These are phyloP conservation scores for Lamproptera curius DNA, from an alignment of 2,888 invertebrate genomes.

Conservation along the genomic window DNA sequence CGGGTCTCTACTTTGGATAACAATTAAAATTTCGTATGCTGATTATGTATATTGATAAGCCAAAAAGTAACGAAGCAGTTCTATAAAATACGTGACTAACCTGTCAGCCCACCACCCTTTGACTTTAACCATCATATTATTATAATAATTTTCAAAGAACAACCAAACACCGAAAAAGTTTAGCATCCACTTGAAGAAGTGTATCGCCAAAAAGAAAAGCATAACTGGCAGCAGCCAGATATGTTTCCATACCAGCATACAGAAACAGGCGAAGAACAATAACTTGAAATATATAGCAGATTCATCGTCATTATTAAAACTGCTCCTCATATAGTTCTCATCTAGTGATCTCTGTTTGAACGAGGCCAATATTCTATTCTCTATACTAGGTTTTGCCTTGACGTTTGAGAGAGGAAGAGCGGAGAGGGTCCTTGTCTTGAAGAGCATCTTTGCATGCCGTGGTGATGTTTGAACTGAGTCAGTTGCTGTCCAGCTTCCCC, in stretches of 20 bases:
- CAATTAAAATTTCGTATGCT: no score
- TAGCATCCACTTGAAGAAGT: conserved; percentile 76
- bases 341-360: conserved; percentile 63
- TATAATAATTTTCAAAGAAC: conserved; percentile 65
- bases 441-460: conserved; percentile 62
- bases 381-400: conserved; percentile 51
- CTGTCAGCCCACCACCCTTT: conserved; percentile 81
- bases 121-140: conserved; percentile 53
- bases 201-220: conserved; percentile 86
- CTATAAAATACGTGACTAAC: no score
- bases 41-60: no score
- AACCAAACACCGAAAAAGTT: conserved; percentile 73
- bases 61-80: no score
- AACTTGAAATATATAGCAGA: conserved; percentile 86
- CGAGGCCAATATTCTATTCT: conserved; percentile 58
- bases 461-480: conserved; percentile 51
- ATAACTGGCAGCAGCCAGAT: conserved; percentile 89
- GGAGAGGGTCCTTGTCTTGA: conserved; percentile 67
- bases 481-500: conserved; percentile 52
- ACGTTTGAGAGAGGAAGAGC: conserved; percentile 57
- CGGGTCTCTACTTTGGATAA: no score
- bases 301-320: conserved; percentile 71
- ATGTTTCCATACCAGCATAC: conserved; percentile 92
- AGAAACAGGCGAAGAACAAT: conserved; percentile 88
- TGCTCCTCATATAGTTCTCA: conserved; percentile 64